Percentiles rank a stretch among this genome's conserved stretches.
phyloP scores from a whole-genome alignment of 1,140 invertebrate genomes.

The Leptinotarsa texana region DNA sequence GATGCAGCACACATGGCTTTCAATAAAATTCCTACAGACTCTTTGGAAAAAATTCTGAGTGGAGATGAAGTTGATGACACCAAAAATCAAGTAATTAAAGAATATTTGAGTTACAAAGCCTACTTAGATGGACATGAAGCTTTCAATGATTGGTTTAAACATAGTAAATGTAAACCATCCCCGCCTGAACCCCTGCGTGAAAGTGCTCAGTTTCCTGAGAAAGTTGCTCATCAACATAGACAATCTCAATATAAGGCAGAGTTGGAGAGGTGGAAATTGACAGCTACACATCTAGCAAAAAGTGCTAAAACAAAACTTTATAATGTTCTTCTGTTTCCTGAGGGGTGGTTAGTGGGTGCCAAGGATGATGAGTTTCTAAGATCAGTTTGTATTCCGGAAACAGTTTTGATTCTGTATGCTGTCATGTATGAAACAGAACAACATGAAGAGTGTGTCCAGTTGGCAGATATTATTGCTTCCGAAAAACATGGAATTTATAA shows the following conservation, averaged over 20 bases:
- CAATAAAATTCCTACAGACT: slow-evolving; percentile 68
- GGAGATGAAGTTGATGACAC: slow-evolving; percentile 55
- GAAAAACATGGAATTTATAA: slow-evolving; percentile 81
- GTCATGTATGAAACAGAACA: slow-evolving; percentile 77
- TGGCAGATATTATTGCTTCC: slow-evolving; percentile 78
- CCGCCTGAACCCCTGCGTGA: slow-evolving; percentile 62
- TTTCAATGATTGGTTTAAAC: slow-evolving; percentile 86
- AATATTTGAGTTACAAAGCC: slow-evolving; percentile 77
- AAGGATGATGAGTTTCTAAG: slow-evolving; percentile 64
- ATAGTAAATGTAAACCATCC: slow-evolving; percentile 77
- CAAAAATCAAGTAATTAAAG: slow-evolving; percentile 67
- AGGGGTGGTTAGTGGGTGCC: slow-evolving; percentile 84
- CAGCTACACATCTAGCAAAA: slow-evolving; percentile 56
- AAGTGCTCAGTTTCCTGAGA: slow-evolving; percentile 81
- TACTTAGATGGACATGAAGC: slow-evolving; percentile 84
- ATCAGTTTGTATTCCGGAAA: slow-evolving; percentile 81
- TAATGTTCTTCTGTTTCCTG: slow-evolving; percentile 87
- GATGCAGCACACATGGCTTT: slow-evolving; percentile 72
- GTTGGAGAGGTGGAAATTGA: slow-evolving; percentile 72
- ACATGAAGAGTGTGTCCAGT: slow-evolving; percentile 75
- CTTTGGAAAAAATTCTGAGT: slow-evolving; percentile 57
- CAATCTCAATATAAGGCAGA: slow-evolving; percentile 77
- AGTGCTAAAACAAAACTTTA: slow-evolving; percentile 76
- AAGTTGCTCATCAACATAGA: slow-evolving; percentile 84
- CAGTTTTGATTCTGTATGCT: slow-evolving; percentile 77